Evolutionary conservation across 2,888 invertebrate genomes (phyloP), one percentile per base, ranked within the genome.

Genomic region (Blera fallax): DNA sequence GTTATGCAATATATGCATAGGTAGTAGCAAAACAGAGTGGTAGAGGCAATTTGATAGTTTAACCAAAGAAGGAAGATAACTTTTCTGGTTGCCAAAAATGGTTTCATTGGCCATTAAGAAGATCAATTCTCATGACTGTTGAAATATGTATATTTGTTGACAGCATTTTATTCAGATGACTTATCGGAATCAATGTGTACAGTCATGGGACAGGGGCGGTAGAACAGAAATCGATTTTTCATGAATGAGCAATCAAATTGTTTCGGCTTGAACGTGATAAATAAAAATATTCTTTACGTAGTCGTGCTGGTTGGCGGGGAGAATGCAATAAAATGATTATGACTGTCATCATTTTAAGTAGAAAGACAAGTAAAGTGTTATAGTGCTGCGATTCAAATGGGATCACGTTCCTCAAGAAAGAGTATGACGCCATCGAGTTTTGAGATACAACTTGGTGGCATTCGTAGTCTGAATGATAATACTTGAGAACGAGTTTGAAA

Each of bases 241-340:
- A 72, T 37, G 50, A 50, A 48, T 60, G 48, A 60, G 72, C 40
- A 27, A 73, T 73, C 50, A 52, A 62, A 62, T 73, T 50, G 60
- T 50, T 40, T 34, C 29, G 60, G 21, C 11, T 11, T 29, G 27
- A 73, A 50, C 73, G 73, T 73, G 62, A 73, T 50, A 32, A 18
- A 34, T 73, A 50, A 60, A 18, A 50, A 52, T 37, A 60, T 48
- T 64, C 14, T 32, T n/a, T 48, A 79, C 37, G 67, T 54, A 45
- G 62, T 76, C 76, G 81, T 76, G 58, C 21, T 29, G 29, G 14
- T 14, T 14, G 21, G 21, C 8, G 21, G n/a, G 11, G 37, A 3
- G 37, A 58, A 37, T 58, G n/a, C 24, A 58, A 37, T 58, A 7
- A 58, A 58, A 24, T 37, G 4, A 40, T 24, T 21, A 58, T 37